Percentiles rank a stretch among this genome's conserved stretches.
Conservation (phyloP, 2,797 vertebrate genomes). For the Silurus aristotelis region DNA sequence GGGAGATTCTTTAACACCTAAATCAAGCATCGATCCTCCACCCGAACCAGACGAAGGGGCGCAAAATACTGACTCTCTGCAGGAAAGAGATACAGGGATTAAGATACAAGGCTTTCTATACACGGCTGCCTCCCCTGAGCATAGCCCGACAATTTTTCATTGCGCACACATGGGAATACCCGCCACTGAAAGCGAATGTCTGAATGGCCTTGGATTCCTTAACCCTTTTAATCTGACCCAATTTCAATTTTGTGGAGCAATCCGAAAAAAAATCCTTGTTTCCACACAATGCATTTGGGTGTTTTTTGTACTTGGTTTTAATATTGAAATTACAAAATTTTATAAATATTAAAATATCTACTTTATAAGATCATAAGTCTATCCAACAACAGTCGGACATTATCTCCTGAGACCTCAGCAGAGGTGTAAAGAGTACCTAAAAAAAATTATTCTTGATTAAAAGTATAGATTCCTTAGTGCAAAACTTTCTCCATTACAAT, state of each 20-base stretch:
- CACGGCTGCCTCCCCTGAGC: slow-evolving; percentile 11
- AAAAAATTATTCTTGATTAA: no score
- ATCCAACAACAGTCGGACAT: neutral
- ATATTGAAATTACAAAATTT: neutral
- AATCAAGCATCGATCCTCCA: slow-evolving; percentile 52
- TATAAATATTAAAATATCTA: neutral
- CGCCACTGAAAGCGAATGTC: slow-evolving; percentile 58
- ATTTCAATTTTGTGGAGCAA: neutral
- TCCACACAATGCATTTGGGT: neutral
- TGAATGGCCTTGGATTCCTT: slow-evolving; percentile 24
- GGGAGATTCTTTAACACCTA: slow-evolving; percentile 40
- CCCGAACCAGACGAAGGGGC: slow-evolving; percentile 36
- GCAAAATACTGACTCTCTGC: slow-evolving; percentile 39
- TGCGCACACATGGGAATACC: slow-evolving; percentile 60
- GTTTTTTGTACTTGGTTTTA: neutral
- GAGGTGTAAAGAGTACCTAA: no score
- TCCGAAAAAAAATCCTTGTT: neutral
- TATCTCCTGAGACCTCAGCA: neutral
- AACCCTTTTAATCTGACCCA: neutral
- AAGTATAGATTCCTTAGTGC: no score
- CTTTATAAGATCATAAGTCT: no score
- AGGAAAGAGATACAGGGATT: slow-evolving; percentile 41
- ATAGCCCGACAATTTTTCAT: slow-evolving; percentile 51
- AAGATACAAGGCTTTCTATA: slow-evolving; percentile 22
- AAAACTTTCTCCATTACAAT: no score